Evolutionary conservation across 2,888 invertebrate genomes (phyloP).

Genomic region (Rhodophaea formosa): DNA sequence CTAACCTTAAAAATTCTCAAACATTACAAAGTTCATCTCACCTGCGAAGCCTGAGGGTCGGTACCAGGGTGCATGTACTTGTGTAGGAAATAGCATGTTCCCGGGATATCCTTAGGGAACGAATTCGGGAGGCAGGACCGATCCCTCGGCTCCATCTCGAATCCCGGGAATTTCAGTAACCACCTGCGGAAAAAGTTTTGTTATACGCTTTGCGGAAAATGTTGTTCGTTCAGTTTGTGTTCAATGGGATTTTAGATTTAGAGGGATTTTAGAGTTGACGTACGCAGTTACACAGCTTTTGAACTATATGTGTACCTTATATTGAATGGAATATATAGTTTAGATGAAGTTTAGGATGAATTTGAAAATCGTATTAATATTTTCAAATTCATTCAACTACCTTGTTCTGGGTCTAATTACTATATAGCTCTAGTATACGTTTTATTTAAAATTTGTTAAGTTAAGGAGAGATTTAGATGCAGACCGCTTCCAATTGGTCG

Average conservation of each 20-base stretch:
- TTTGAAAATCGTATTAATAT: too few species aligned
- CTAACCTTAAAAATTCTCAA: not conserved
- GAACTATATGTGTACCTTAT: too few species aligned
- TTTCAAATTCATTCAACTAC: too few species aligned
- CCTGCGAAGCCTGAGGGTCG: constrained; percentile 80
- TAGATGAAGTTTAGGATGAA: too few species aligned
- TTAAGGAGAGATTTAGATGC: too few species aligned
- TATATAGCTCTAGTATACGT: too few species aligned
- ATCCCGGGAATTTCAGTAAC: constrained; percentile 88
- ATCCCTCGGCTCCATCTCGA: constrained; percentile 88
- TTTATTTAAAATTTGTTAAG: too few species aligned
- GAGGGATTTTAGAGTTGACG: not conserved
- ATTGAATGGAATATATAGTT: too few species aligned
- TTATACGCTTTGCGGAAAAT: constrained; percentile 22
- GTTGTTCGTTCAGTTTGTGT: not conserved
- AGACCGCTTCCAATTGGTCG: too few species aligned
- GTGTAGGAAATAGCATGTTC: constrained; percentile 92
- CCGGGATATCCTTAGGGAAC: constrained; percentile 88
- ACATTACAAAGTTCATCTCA: constrained; percentile 35
- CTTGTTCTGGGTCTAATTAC: too few species aligned
- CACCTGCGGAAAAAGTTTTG: constrained; percentile 79
- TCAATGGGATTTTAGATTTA: not conserved
- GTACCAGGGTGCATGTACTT: constrained; percentile 88
- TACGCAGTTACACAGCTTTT: too few species aligned
- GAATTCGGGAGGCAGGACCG: constrained; percentile 91